These are phyloP conservation scores for Pollenia amentaria DNA, from an alignment of 2,888 invertebrate genomes.

Conservation along the genomic window DNA sequence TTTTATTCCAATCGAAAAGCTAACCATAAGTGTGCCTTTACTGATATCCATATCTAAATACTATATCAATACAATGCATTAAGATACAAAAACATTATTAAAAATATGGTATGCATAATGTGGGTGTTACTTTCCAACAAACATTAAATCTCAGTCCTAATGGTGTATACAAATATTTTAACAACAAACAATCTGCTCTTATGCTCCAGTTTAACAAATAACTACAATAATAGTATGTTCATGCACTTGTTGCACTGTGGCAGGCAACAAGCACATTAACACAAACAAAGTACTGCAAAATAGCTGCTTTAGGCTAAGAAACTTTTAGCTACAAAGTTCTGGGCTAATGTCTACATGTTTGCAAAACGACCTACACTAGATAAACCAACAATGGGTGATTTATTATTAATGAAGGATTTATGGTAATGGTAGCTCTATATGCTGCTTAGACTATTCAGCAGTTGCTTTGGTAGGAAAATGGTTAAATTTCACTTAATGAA, in stretches of 20 bases:
- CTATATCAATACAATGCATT: no score
- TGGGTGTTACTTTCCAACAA: not conserved
- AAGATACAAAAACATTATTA: no score
- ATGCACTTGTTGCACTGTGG: not conserved
- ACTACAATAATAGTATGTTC: not conserved
- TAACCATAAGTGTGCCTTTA: no score
- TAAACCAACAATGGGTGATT: conserved; percentile 6
- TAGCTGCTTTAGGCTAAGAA: not conserved
- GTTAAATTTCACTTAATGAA: no score
- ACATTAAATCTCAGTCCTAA: conserved; percentile 1
- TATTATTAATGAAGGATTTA: not conserved
- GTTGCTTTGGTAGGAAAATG: no score
- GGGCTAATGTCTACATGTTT: not conserved
- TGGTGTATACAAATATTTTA: conserved; percentile 35
- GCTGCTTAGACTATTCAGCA: no score
- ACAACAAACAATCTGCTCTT: conserved; percentile 10
- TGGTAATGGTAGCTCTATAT: no score
- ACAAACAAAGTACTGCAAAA: conserved; percentile 29
- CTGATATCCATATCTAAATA: no score
- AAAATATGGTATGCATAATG: no score
- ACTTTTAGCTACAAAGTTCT: not conserved
- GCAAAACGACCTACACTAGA: conserved; percentile 3
- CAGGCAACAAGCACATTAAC: conserved; percentile 10
- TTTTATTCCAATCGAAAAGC: no score
- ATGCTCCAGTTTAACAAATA: not conserved